Conservation (phyloP, 1,140 invertebrate species). For the Oryctes rhinoceros region DNA sequence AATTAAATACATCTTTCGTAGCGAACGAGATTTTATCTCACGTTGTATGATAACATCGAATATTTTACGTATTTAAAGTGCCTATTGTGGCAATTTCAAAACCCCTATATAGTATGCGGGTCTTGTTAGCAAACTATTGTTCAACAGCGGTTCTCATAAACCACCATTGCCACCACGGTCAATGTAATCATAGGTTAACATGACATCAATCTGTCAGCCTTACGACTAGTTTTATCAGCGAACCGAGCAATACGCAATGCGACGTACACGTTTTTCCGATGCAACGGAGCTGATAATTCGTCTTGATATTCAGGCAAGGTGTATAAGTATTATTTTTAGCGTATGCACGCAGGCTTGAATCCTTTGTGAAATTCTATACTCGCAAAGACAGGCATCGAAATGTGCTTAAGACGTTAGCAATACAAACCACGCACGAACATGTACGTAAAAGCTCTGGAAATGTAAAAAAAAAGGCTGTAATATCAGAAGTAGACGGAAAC, state of each 20-base stretch:
- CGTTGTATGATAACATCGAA: background rate
- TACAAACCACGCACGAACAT: too few relatives aligned
- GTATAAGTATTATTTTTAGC: background rate
- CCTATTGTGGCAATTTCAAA: background rate
- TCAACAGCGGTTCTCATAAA: background rate
- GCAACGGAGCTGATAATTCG: conserved; percentile 8
- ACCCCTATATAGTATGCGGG: background rate
- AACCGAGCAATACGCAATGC: background rate
- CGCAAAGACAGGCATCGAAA: background rate
- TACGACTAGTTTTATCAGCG: background rate
- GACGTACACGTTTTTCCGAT: background rate
- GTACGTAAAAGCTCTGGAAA: too few relatives aligned
- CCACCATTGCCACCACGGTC: background rate
- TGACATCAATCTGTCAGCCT: background rate
- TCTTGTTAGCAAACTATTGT: background rate
- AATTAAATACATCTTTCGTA: conserved; percentile 9
- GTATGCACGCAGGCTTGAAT: background rate
- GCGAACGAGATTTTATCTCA: background rate
- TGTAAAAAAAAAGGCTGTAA: too few relatives aligned
- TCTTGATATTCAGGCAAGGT: background rate
- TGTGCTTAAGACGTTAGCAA: too few relatives aligned
- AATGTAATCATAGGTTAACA: conserved; percentile 1
- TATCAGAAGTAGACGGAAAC: too few relatives aligned
- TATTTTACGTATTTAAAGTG: background rate
- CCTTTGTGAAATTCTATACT: conserved; percentile 10